Conservation (phyloP, 2,113 vertebrate genomes). For the Heptranchias perlo region DNA sequence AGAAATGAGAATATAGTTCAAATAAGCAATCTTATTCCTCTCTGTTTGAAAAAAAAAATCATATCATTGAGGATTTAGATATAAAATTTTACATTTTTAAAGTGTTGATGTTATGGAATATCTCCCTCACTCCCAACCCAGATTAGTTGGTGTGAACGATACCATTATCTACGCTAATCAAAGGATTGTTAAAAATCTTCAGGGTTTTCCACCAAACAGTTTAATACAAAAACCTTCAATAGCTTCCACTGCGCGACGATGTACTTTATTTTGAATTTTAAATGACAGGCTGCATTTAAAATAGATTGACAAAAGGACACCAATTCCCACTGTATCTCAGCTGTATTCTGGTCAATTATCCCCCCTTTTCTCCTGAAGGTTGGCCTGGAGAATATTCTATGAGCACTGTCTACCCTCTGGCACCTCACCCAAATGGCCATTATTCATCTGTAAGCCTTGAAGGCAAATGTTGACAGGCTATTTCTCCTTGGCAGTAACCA, state of each 20-base stretch:
- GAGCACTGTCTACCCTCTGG: neutral
- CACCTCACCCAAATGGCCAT: neutral
- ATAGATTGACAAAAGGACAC: neutral
- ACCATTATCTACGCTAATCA: neutral
- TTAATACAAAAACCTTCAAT: neutral
- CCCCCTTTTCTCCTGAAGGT: neutral
- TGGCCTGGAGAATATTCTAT: neutral
- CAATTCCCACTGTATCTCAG: neutral
- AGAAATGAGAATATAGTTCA: neutral
- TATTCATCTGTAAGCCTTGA: neutral
- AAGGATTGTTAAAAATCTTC: neutral
- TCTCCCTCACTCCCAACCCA: neutral
- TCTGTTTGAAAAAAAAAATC: neutral
- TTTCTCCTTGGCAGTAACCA: neutral
- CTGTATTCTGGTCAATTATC: neutral
- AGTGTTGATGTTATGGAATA: neutral
- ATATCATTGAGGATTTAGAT: neutral
- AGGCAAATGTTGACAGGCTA: neutral
- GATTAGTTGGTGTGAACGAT: neutral
- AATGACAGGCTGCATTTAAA: neutral
- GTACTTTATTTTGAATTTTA: neutral
- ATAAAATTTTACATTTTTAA: neutral
- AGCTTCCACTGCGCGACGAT: neutral
- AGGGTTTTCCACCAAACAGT: neutral
- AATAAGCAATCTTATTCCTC: neutral